Base-by-base conservation (phyloP, 2,888 invertebrate genomes). In the Ormyrus rosae region DNA sequence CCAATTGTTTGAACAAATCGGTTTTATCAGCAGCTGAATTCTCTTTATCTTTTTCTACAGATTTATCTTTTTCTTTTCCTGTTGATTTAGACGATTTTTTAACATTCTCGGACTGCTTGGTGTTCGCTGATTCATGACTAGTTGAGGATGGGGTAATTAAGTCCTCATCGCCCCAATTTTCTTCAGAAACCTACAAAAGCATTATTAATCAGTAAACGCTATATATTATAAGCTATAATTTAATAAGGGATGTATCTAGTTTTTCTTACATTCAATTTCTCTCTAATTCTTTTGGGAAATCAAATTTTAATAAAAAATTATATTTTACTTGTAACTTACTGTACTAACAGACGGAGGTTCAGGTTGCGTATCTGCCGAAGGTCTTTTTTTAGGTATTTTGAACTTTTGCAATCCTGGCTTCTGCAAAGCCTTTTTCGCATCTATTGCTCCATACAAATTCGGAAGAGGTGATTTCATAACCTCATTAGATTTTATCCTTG, bases 321-420 rank as follows among this genome's bases (percentile, higher is more conserved):
- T 13, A 67, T 9, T 53, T 19, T 19, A 53, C 19, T 46, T 13
- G 13, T 34, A 19, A 19, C 19, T 19, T 19, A 11, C 9, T 34
- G 0, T n/a, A 67, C 60, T 81, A 58, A 81, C 83, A 4, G 81
- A 72, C 9, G 82, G 69, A 8, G 83, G 78, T 53, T 89, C 89
- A n/a, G 84, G 82, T 4, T 85, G 83, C 2, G 80, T 74, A 19
- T 84, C 82, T 5, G 86, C 83, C 9, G 87, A 89, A 4, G 87
- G 85, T n/a, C 89, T 90, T 78, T 91, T 91, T 85, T 93, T 93
- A 0, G 93, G 93, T 79, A 93, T 93, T 84, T 92, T 92, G 81
- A 92, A 93, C 45, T 90, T 91, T 80, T 93, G 92, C 13, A 92
- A 84, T 6, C 92, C 91, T 83, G 92, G 91, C 1, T 91, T 92